phyloP scores from a whole-genome alignment of 1,140 invertebrate genomes.

The Procambarus virginalis region DNA sequence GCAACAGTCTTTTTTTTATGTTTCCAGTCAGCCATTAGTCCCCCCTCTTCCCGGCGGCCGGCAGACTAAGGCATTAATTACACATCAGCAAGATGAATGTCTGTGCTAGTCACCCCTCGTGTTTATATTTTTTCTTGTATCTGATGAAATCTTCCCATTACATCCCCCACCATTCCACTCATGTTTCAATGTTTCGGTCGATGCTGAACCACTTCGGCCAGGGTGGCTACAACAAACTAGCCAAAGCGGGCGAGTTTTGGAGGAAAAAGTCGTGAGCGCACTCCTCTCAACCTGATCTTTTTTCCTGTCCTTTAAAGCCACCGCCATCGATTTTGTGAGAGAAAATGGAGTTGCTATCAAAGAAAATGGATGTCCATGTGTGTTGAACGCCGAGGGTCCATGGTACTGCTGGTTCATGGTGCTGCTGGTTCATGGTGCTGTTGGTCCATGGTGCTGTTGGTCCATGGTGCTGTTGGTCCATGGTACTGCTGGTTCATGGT shows the following conservation, averaged over 20 bases:
- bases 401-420: no score
- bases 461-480: no score
- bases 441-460: no score
- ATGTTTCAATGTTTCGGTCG: no score
- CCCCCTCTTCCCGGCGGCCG: not conserved
- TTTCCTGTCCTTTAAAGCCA: not conserved
- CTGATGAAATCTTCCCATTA: no score
- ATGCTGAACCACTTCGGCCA: no score
- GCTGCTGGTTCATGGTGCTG: no score
- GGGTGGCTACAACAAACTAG: not conserved
- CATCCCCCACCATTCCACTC: no score
- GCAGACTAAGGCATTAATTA: not conserved
- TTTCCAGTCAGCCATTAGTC: not conserved
- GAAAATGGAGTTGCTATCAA: not conserved
- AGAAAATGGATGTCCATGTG: not conserved
- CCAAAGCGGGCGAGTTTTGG: not conserved
- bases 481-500: no score
- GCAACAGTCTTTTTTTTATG: not conserved
- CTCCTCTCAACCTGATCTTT: not conserved
- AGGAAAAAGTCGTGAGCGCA: not conserved
- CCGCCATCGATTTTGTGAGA: slow-evolving; percentile 2
- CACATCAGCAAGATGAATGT: not conserved
- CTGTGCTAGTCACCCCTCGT: not conserved
- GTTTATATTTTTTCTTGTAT: no score
- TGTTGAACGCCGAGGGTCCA: not conserved